Evolutionary conservation across 2,888 invertebrate species (phyloP).

Genomic region (Eupithecia inturbata): DNA sequence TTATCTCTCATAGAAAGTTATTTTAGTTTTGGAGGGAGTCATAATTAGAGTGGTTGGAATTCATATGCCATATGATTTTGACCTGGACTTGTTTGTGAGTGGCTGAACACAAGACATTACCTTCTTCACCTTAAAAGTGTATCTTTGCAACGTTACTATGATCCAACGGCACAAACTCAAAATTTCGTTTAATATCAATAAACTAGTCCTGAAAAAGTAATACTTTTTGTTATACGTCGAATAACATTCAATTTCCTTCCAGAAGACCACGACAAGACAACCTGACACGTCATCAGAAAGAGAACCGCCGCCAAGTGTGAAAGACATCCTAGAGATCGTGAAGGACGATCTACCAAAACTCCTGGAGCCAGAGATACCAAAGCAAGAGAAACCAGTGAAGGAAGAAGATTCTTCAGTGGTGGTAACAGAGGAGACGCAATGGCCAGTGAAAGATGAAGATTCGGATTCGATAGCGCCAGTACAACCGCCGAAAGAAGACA

Average conservation of each 20-base stretch:
- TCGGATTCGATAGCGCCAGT: constrained; percentile 64
- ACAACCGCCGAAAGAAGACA: constrained; percentile 65
- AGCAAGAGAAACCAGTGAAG: constrained; percentile 72
- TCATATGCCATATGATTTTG: not conserved
- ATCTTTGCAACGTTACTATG: not conserved
- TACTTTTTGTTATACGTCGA: not conserved
- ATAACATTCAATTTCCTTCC: constrained; percentile 39
- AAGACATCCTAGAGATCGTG: constrained; percentile 66
- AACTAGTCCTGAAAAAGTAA: not conserved
- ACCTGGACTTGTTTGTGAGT: not conserved
- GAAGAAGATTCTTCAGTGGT: constrained; percentile 64
- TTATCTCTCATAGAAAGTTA: not conserved
- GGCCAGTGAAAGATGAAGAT: constrained; percentile 74
- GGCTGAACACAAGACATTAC: not conserved
- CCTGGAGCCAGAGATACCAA: constrained; percentile 61
- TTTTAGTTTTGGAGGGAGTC: not conserved
- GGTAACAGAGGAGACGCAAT: constrained; percentile 74
- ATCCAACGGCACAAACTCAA: not conserved
- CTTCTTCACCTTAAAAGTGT: not conserved
- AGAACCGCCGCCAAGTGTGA: constrained; percentile 63
- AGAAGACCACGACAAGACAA: constrained; percentile 76
- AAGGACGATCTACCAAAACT: constrained; percentile 67
- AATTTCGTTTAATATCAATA: not conserved
- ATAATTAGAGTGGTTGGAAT: not conserved
- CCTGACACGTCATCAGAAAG: constrained; percentile 76